Evolutionary conservation across 2,888 invertebrate species (phyloP), one percentile per base, ranked within the genome.

Genomic region (Synergus japonicus): DNA sequence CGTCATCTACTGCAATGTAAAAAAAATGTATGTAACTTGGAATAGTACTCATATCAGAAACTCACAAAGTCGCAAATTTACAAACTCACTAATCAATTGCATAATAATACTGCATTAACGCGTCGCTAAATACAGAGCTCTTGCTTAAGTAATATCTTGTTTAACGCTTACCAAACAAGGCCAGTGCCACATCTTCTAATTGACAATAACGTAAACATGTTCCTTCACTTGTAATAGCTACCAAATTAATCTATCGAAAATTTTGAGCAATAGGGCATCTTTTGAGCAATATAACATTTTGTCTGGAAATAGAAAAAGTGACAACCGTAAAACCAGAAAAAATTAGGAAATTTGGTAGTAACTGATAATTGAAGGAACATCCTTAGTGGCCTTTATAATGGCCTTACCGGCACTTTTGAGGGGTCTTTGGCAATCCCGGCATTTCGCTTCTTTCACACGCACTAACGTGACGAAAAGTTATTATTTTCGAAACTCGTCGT

Each of bases 81-180:
- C 12, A 43, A 66, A 77, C 79, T 76, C 46, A 79, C 85, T 86
- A 86, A 88, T 83, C 78, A 86, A 87, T 90, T 90, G 85, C 83
- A 87, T 82, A 89, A 90, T 82, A 69, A 77, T 54, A 76, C 64
- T 79, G 69, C 79, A 86, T 88, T 89, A 88, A 86, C 88, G 80
- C 81, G 79, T 73, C 81, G 87, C 87, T 89, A 87, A 90, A 86
- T 83, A 85, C 78, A 63, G 83, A 84, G 77, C 49, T 85, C 79
- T 87, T 86, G 86, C 86, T 80, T 80, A 79, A 85, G 85, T 84
- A 81, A 73, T 73, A 54, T 12, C 76, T 64, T 60, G 77, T 83
- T 83, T 85, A 88, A 86, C 84, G 85, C 82, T 87, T 86, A 86
- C 76, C 69, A 76, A 81, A 82, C 86, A 85, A 87, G 85, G 85